Percentiles rank a stretch among this genome's conserved stretches.
Evolutionary conservation across 2,113 vertebrate genomes (phyloP).

Genomic region (human): DNA sequence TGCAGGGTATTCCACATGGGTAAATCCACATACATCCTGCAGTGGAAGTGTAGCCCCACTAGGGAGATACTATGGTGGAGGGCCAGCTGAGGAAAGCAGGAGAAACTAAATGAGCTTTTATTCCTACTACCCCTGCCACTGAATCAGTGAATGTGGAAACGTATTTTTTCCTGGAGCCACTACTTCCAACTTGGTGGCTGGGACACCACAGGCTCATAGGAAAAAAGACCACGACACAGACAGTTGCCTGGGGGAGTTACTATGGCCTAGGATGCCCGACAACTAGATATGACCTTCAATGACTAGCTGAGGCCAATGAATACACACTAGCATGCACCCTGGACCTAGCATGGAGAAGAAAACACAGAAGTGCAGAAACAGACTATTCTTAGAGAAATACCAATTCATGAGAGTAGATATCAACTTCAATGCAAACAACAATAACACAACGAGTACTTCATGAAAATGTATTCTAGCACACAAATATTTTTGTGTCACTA

Average conservation of each 20-base stretch:
- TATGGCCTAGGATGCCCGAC: too few relatives aligned
- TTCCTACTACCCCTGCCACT: not conserved
- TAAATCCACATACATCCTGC: fast-evolving
- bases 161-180: not conserved
- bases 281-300: too few relatives aligned
- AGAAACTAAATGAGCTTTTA: not conserved
- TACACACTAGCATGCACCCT: too few relatives aligned
- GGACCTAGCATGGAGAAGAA: not conserved
- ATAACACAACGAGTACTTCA: not conserved
- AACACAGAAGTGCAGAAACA: not conserved
- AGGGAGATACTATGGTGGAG: not conserved
- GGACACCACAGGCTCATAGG: not conserved
- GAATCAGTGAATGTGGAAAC: not conserved
- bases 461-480: not conserved
- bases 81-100: not conserved
- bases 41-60: not conserved
- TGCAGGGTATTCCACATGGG: fast-evolving
- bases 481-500: not conserved
- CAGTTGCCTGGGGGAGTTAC: not conserved
- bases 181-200: not conserved
- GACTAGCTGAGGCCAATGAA: not conserved
- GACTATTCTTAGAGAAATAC: not conserved
- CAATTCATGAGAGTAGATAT: too few relatives aligned
- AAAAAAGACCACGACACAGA: not conserved
- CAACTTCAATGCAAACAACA: not conserved